Evolutionary conservation across 1,140 invertebrate species (phyloP), one percentile per base, ranked within the genome.

Genomic region (Hypothenemus hampei): DNA sequence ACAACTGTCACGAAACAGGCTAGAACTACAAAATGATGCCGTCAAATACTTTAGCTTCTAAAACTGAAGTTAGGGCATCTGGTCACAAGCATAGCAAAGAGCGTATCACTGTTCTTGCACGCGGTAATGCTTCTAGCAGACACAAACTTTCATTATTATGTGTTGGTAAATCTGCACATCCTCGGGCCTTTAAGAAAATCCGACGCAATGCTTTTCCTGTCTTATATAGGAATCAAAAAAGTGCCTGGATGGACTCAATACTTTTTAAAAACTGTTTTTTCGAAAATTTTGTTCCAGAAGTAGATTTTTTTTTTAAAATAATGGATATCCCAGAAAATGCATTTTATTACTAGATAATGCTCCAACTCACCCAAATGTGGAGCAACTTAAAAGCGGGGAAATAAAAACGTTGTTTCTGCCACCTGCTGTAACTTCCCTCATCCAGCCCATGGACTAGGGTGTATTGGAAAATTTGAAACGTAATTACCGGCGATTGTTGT

Each of bases 361-460:
- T 39, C 59, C 71, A 22, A 67, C 68, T 23, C 72, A 77, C 65
- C 61, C 65, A 44, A 31, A 31, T 31, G 53, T 54, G 35, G 62
- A 70, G 54, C 21, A 63, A 39, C 57, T 69, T 47, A 45, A 57
- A 45, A 58, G 72, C 40, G 62, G 66, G 47, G 59, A 64, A 31
- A 68, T 75, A 47, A 71, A 61, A 56, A 52, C 72, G 3, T 65
- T 64, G 44, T 77, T 72, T 66, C 63, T 77, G 26, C 75, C 75
- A 26, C 64, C 71, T 44, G 77, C 77, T 53, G 69, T 70, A 0
- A 77, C 74, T 40, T 64, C 66, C 1, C 57, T 73, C 39, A 47
- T 77, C 19, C 75, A 79, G 60, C 73, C 74, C 23, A 72, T 76
- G 69, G 72, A 77, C 51, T 72, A 75, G 64, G 72, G 70, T 31